Base-by-base conservation (phyloP, 2,113 vertebrate species). In the Tringa solitaria region DNA sequence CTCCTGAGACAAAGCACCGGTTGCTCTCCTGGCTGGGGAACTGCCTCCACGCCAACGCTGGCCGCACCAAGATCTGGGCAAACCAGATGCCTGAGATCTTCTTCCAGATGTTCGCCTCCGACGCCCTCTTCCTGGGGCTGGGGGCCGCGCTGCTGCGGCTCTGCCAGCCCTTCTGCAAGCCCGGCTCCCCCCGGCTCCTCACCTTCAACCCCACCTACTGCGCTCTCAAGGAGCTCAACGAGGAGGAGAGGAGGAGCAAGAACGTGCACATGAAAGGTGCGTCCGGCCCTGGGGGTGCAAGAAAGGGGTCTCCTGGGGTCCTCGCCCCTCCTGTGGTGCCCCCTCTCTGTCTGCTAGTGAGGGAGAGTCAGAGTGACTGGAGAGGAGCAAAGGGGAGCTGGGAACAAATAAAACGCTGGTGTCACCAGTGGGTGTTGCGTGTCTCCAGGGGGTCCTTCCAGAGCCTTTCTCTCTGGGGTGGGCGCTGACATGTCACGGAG, bases 41-140 rank as follows among this genome's bases (percentile, higher is more conserved):
- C 97, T 99, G 99, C 97, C 98, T 99, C 82, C 99, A 99, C 6
- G 99, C 99, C 1, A 99, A 99, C 6, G 98, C 98, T 0, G 99
- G 99, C 48, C 98, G 99, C 90, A 98, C 99, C 89, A 99, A 99
- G 97, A 99, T 99, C 41, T 99, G 99, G 99, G 99, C 99, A 76
- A 99, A 99, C 96, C 99, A 99, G 98, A 99, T 99, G 99, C 99
- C 99, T 0, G 99, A 99, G 97, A 99, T 99, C 96, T 99, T 99
- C 98, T 98, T 99, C 97, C 99, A 99, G 98, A 99, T 99, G 98
- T 99, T 99, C 0, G 98, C 99, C 70, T 99, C 99, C 0, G 99
- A 99, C 90, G 99, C 99, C 56, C 99, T 99, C 97, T 99, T 99
- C 96, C 97, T 99, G 82, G 99, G 99, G 96, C 95, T 99, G 97